phyloP scores from a whole-genome alignment of 2,888 invertebrate genomes.

The Ormyrus thymus region DNA sequence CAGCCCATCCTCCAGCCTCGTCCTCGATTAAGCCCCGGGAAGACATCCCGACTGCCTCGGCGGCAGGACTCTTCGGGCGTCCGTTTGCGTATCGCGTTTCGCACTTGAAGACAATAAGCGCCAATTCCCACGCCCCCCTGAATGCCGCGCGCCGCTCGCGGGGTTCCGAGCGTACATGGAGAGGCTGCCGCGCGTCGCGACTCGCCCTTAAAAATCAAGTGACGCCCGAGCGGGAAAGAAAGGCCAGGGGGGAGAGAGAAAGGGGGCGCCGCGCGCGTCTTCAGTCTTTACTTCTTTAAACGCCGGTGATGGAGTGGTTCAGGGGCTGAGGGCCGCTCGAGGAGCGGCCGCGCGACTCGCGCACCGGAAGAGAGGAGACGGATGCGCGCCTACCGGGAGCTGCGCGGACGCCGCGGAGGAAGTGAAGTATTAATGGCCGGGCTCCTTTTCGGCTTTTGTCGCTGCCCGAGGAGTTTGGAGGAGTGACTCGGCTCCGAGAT shows the following conservation, averaged over 20 bases:
- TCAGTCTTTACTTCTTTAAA: slow-evolving; percentile 74
- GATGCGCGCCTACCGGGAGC: too few relatives aligned
- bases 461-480: too few relatives aligned
- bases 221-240: slow-evolving; percentile 49
- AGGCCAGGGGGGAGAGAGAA: slow-evolving; percentile 56
- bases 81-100: slow-evolving; percentile 45
- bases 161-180: too few relatives aligned
- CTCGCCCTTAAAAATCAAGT: slow-evolving; percentile 45
- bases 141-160: too few relatives aligned
- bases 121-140: slow-evolving; percentile 32
- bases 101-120: slow-evolving; percentile 44
- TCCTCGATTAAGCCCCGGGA: too few relatives aligned
- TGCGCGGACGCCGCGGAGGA: neutral
- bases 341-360: slow-evolving; percentile 9
- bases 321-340: slow-evolving; percentile 70
- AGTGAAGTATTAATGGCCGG: slow-evolving; percentile 58
- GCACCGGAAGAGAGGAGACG: slow-evolving; percentile 61
- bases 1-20: too few relatives aligned
- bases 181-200: neutral
- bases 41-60: too few relatives aligned
- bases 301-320: slow-evolving; percentile 74
- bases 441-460: too few relatives aligned
- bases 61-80: neutral
- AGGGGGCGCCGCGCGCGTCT: slow-evolving; percentile 68
- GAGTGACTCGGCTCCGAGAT: too few relatives aligned